phyloP scores from a whole-genome alignment of 1,140 invertebrate species.

The Danaus plexippus region DNA sequence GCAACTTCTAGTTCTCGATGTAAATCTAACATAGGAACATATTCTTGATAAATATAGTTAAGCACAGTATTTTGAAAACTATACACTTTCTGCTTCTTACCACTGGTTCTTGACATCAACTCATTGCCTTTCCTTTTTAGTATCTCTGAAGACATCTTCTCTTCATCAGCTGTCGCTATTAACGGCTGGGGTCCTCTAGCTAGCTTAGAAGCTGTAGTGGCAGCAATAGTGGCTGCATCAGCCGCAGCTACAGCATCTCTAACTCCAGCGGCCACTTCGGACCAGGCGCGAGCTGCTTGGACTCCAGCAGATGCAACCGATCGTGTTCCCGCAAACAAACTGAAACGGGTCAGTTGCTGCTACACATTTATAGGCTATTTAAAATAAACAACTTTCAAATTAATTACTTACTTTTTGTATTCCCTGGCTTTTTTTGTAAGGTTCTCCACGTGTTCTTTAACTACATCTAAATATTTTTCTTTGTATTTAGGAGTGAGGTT shows the following conservation, averaged over 20 bases:
- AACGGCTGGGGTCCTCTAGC: constrained; percentile 37
- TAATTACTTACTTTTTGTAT: constrained; percentile 53
- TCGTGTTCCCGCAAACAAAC: constrained; percentile 79
- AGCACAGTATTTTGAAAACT: background rate
- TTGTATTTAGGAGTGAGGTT: constrained; percentile 78
- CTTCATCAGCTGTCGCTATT: constrained; percentile 25
- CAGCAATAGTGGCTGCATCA: constrained; percentile 75
- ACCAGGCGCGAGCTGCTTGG: constrained; percentile 85
- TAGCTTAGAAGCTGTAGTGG: constrained; percentile 63
- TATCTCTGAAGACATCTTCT: constrained; percentile 28
- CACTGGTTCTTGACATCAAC: constrained; percentile 62
- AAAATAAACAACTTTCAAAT: background rate
- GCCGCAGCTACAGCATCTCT: constrained; percentile 76
- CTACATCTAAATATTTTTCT: constrained; percentile 77
- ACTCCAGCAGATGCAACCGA: constrained; percentile 79
- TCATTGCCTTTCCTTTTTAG: constrained; percentile 43
- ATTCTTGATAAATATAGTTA: background rate
- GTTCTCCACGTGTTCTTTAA: constrained; percentile 78
- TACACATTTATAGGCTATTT: background rate
- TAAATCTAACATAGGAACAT: constrained; percentile 35
- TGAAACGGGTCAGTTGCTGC: constrained; percentile 32
- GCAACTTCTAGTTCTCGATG: constrained; percentile 45
- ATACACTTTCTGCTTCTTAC: constrained; percentile 26
- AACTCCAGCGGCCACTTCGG: constrained; percentile 82
- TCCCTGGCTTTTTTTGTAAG: constrained; percentile 76